Evolutionary conservation across 2,113 vertebrate genomes (phyloP).

Genomic region (Nycticorax nycticorax): DNA sequence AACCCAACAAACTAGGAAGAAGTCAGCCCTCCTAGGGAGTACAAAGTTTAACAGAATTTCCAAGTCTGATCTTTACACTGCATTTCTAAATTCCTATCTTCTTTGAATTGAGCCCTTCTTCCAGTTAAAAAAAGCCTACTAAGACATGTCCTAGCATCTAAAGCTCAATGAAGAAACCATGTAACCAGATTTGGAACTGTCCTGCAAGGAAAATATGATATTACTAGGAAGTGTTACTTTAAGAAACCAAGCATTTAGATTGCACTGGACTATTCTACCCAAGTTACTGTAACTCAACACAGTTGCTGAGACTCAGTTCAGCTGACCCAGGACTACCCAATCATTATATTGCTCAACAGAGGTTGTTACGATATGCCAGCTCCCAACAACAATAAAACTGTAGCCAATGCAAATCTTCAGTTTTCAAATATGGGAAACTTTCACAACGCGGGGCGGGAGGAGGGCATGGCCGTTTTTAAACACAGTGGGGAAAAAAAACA

Average conservation of each 20-base stretch:
- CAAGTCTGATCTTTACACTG: neutral
- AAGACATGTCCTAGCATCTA: neutral
- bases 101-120: neutral
- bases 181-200: neutral
- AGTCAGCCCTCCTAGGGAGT: neutral
- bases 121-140: neutral
- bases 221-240: neutral
- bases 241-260: neutral
- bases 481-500: neutral
- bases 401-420: neutral
- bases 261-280: neutral
- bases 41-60: neutral
- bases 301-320: neutral
- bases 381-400: neutral
- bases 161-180: neutral
- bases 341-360: neutral
- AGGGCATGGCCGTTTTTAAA: neutral
- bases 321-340: neutral
- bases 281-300: neutral
- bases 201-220: neutral
- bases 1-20: neutral
- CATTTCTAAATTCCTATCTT: neutral
- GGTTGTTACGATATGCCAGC: neutral
- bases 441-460: rapidly evolving
- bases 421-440: neutral